Conservation (phyloP, 2,888 invertebrate genomes). For the Chymomyza procnemis region DNA sequence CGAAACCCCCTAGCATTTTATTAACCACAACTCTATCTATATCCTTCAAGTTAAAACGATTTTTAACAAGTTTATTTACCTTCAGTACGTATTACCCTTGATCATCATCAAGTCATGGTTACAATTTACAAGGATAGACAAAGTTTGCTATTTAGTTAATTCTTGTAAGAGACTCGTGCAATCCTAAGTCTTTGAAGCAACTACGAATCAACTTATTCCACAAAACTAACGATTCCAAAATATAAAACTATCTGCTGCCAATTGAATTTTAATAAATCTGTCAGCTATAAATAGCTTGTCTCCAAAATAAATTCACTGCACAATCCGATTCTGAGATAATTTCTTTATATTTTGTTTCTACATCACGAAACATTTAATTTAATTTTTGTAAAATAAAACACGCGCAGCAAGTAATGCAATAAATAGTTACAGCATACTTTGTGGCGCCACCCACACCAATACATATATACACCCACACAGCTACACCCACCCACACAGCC, state of each 20-base stretch:
- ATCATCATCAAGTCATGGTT: too few relatives aligned
- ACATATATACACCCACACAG: not conserved
- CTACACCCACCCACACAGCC: not conserved
- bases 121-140: too few relatives aligned
- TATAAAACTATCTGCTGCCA: not conserved
- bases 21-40: too few relatives aligned
- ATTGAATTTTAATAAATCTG: not conserved
- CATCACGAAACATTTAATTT: not conserved
- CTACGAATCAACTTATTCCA: too few relatives aligned
- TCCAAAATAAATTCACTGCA: not conserved
- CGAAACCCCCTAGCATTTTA: too few relatives aligned
- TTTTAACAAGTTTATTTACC: too few relatives aligned
- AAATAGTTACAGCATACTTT: not conserved
- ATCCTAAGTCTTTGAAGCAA: too few relatives aligned
- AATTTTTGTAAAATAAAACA: not conserved
- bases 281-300: not conserved
- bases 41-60: too few relatives aligned
- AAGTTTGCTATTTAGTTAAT: too few relatives aligned
- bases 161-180: too few relatives aligned
- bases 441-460: not conserved
- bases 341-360: not conserved
- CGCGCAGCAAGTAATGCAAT: not conserved
- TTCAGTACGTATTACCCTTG: too few relatives aligned
- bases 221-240: too few relatives aligned
- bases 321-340: not conserved